Evolutionary conservation across 2,113 vertebrate genomes (phyloP), one percentile per base, ranked within the genome.

Genomic region (Etia nguti): DNA sequence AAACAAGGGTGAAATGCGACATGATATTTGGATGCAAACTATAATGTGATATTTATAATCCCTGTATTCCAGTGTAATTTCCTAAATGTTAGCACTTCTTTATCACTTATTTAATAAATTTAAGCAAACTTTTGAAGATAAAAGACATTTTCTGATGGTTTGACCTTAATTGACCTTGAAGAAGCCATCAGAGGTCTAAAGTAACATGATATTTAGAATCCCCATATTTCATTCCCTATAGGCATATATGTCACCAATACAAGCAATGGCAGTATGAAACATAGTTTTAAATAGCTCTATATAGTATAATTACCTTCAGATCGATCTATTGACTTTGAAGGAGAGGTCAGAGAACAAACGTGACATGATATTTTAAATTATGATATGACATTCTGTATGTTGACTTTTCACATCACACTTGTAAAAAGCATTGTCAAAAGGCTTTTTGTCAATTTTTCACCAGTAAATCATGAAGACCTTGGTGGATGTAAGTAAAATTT

Each of bases 371-470:
- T 43, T 62, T 62, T 36, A 62, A 62, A 62, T 62, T 31, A 36
- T 36, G 16, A 62, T 62, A 62, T 36, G 2, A n/a, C 59, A 11
- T 2, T 62, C 29, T 11, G 11, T 11, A 36, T 62, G 31, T 62
- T 0, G 18, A 60, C 16, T 34, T 60, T 20, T 34, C 2, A 34
- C 57, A 60, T 9, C 1, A 60, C 29, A 60, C 29, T 34, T 60
- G 36, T 0, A 31, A 60, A 60, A 56, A 62, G 15, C 59, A 4
- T 2, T 20, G 31, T 62, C 10, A n/a, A 36, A n/a, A 62, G 31
- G 0, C 10, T 62, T 36, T 62, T 0, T 12, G 31, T 11, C 20
- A n/a, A n/a, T 36, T 62, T 20, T 36, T 11, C 3, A 62, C 3
- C 34, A 4, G 15, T 62, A 62, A n/a, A 36, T 62, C 0, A 62